Conservation (phyloP, 30 jellyfish, hydroid and myxozoan species). For the Sanderia malayensis region DNA sequence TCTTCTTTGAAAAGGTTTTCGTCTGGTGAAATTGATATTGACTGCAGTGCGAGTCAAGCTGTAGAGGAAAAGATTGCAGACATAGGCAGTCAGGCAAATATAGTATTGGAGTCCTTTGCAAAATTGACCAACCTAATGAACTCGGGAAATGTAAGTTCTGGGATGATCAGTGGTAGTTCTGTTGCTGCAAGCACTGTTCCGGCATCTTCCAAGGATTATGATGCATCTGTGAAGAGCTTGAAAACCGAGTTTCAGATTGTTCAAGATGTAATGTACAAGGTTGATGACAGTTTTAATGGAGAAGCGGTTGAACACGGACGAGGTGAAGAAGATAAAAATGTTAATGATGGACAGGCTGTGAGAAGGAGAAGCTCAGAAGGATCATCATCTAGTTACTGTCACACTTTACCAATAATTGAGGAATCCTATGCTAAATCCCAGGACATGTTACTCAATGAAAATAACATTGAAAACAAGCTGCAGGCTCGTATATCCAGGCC, state of each 20-base stretch:
- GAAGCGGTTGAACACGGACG: too few species aligned
- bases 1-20: neutral
- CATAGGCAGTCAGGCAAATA: slow-evolving; percentile 48
- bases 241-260: slow-evolving; percentile 31
- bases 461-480: neutral
- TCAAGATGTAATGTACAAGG: slow-evolving; percentile 19
- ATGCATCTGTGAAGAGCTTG: slow-evolving; percentile 6
- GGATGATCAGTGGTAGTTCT: neutral
- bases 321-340: too few species aligned
- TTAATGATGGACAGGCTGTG: too few species aligned
- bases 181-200: neutral
- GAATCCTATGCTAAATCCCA: too few species aligned
- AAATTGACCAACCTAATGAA: slow-evolving; percentile 22
- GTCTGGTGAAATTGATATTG: neutral
- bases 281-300: too few species aligned
- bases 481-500: slow-evolving; percentile 3
- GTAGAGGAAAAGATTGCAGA: slow-evolving; percentile 49
- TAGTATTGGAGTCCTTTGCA: slow-evolving; percentile 41
- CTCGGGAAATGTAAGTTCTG: neutral
- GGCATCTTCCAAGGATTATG: neutral
- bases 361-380: too few species aligned
- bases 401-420: too few species aligned
- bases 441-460: neutral
- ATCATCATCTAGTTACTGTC: too few species aligned
- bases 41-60: neutral